phyloP scores from a whole-genome alignment of 2,888 invertebrate species.

The Tuberolachnus salignus region DNA sequence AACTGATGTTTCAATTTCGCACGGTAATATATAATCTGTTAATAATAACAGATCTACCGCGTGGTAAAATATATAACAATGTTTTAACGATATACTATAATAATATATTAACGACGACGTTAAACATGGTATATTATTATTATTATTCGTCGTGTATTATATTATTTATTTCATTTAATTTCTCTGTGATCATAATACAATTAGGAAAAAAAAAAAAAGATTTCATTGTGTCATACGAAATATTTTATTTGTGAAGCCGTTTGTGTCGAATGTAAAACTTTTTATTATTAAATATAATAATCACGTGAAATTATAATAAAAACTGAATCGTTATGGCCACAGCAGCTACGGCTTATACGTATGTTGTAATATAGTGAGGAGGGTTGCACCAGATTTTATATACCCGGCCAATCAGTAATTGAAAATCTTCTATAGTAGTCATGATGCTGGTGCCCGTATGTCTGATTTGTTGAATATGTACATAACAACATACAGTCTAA shows the following conservation, averaged over 20 bases:
- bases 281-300: neutral
- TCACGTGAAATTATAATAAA: slow-evolving; percentile 15
- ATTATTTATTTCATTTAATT: too few relatives aligned
- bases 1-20: slow-evolving; percentile 23
- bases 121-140: too few relatives aligned
- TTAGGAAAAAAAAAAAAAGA: too few relatives aligned
- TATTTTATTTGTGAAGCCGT: neutral
- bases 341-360: neutral
- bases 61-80: too few relatives aligned
- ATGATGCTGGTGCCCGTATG: slow-evolving; percentile 55
- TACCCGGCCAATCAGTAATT: slow-evolving; percentile 30
- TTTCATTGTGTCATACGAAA: neutral
- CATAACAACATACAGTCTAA: slow-evolving; percentile 9
- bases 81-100: too few relatives aligned
- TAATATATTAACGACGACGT: too few relatives aligned
- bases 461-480: slow-evolving; percentile 33
- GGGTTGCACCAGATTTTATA: slow-evolving; percentile 45
- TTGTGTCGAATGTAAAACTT: neutral
- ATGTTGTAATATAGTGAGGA: neutral
- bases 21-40: slow-evolving; percentile 11
- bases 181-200: too few relatives aligned
- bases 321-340: neutral
- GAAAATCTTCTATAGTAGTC: slow-evolving; percentile 9
- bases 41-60: neutral
- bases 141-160: too few relatives aligned